phyloP scores from a whole-genome alignment of 2,888 invertebrate genomes.

The Tricholauxania praeusta region DNA sequence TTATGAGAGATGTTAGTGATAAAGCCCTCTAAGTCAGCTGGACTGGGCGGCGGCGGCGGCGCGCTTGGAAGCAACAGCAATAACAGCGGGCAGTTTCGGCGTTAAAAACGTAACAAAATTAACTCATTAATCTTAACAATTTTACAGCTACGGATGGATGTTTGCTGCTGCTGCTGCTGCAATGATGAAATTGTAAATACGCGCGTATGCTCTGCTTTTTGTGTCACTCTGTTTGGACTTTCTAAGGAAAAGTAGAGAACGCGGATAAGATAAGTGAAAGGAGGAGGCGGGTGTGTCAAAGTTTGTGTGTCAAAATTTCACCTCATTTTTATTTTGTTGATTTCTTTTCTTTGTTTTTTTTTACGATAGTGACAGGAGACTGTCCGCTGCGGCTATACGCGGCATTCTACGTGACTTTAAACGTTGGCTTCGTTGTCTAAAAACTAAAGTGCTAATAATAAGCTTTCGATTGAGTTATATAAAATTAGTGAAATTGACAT shows the following conservation, averaged over 20 bases:
- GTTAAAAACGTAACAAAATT: slow-evolving; percentile 1
- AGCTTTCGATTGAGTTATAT: no score
- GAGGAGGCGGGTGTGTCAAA: neutral
- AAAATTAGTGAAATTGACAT: no score
- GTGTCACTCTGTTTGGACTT: slow-evolving; percentile 8
- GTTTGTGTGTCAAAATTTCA: slow-evolving; percentile 31
- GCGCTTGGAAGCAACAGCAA: neutral
- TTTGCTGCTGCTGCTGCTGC: neutral
- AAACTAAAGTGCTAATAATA: no score
- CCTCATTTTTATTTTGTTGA: slow-evolving; percentile 14
- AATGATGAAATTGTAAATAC: neutral
- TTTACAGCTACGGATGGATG: neutral
- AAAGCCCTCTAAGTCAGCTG: neutral
- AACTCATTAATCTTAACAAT: slow-evolving; percentile 14
- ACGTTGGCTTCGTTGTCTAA: neutral
- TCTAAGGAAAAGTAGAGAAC: neutral
- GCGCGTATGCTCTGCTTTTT: neutral
- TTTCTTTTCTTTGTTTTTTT: neutral
- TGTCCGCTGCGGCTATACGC: neutral
- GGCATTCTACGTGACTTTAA: neutral
- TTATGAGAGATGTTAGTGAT: neutral
- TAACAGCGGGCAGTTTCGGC: neutral
- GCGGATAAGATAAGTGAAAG: neutral
- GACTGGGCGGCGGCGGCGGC: neutral
- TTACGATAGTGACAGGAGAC: neutral